Conservation (phyloP, 1,140 invertebrate species). For the Potamilus streckersoni region DNA sequence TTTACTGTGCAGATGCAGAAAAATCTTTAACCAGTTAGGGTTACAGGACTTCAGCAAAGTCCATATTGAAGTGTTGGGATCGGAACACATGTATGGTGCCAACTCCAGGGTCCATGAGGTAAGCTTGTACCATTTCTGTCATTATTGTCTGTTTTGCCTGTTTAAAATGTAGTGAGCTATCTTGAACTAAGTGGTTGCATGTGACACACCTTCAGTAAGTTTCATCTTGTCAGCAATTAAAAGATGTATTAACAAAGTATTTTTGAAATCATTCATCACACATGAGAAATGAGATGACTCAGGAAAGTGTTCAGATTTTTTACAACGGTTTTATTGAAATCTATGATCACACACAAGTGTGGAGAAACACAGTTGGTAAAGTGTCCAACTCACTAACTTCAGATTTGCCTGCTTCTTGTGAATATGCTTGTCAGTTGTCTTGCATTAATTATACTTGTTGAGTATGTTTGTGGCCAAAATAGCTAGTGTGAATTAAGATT, state of each 20-base stretch:
- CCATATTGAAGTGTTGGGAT: constrained; percentile 69
- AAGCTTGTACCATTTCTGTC: not conserved
- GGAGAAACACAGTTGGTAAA: too few species aligned
- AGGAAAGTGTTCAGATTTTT: too few species aligned
- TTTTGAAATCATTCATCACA: not conserved
- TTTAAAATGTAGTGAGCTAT: too few species aligned
- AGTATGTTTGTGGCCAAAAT: not conserved
- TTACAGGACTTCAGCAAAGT: constrained; percentile 67
- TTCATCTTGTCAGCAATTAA: too few species aligned
- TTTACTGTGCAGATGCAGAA: constrained; percentile 42
- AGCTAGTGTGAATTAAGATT: not conserved
- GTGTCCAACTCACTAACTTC: too few species aligned
- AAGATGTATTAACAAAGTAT: too few species aligned
- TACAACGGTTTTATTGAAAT: not conserved
- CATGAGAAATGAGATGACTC: not conserved
- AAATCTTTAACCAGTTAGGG: constrained; percentile 66
- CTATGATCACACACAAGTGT: not conserved
- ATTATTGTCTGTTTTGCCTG: not conserved
- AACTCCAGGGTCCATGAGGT: constrained; percentile 56
- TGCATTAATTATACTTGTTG: not conserved
- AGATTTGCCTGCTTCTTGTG: not conserved
- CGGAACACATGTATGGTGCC: constrained; percentile 69
- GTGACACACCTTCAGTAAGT: too few species aligned
- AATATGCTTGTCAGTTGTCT: not conserved
- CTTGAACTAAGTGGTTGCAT: too few species aligned